A percentile compares a stretch with the other conserved stretches of the same genome.
Evolutionary conservation across 1,140 invertebrate genomes (phyloP).

Genomic region (Solenopsis invicta): DNA sequence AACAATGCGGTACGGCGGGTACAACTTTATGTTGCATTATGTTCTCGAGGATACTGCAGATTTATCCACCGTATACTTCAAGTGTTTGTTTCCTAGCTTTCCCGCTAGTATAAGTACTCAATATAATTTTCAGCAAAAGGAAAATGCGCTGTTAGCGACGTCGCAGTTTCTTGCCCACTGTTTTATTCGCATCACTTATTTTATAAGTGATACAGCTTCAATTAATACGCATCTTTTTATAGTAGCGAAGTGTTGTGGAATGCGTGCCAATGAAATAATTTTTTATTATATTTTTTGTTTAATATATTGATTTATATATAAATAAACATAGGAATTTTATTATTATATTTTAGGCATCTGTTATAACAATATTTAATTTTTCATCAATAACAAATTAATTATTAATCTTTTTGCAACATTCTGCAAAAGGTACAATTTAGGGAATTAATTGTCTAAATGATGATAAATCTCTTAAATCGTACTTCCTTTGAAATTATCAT

Average conservation of each 20-base stretch:
- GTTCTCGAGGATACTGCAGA: constrained; percentile 11
- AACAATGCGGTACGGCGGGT: constrained; percentile 4
- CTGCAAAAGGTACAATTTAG: too few species aligned
- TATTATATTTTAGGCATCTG: too few species aligned
- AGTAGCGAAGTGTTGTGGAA: not conserved
- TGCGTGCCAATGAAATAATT: too few species aligned
- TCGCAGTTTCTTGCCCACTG: not conserved
- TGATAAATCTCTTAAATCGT: too few species aligned
- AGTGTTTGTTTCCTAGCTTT: constrained; percentile 36
- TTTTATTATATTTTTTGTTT: too few species aligned
- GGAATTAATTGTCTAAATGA: too few species aligned
- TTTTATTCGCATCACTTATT: not conserved
- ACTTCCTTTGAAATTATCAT: too few species aligned
- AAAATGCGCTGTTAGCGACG: not conserved
- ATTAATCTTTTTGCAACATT: too few species aligned
- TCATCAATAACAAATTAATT: too few species aligned
- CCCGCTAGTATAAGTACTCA: constrained; percentile 7
- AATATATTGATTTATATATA: too few species aligned
- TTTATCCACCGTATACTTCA: constrained; percentile 24
- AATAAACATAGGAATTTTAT: too few species aligned
- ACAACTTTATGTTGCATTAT: constrained; percentile 37
- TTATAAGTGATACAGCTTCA: not conserved
- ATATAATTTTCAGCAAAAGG: constrained; percentile 31
- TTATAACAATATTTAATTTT: too few species aligned
- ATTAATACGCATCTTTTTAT: not conserved